Conservation (phyloP, 1,140 invertebrate genomes). For the Plodia interpunctella region DNA sequence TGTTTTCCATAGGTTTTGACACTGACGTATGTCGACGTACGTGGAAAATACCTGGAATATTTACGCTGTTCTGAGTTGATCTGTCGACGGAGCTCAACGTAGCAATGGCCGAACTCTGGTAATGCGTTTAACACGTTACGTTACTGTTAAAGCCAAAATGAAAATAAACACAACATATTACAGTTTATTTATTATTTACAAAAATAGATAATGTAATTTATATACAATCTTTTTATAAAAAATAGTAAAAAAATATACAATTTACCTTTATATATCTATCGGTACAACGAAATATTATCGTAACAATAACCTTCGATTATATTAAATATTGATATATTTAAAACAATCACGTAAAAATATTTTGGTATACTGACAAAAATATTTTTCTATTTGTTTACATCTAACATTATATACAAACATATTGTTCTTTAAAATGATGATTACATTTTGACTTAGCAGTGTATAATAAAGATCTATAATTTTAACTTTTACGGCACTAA, state of each 20-base stretch:
- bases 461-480: background rate
- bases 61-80: no score
- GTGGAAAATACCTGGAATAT: no score
- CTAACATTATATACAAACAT: constrained; percentile 2
- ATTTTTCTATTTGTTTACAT: background rate
- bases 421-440: background rate
- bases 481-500: background rate
- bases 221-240: constrained; percentile 17
- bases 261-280: background rate
- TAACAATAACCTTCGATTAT: background rate
- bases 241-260: background rate
- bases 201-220: background rate
- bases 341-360: background rate
- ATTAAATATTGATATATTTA: background rate
- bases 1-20: no score
- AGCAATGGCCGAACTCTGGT: no score
- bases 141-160: constrained; percentile 10
- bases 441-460: constrained; percentile 1
- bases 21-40: no score
- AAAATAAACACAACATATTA: background rate
- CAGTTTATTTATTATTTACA: constrained; percentile 23
- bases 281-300: background rate
- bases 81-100: no score
- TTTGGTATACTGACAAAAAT: constrained; percentile 1
- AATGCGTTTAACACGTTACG: background rate